Conservation (phyloP, 2,888 invertebrate genomes). For the Epinotia demarniana region DNA sequence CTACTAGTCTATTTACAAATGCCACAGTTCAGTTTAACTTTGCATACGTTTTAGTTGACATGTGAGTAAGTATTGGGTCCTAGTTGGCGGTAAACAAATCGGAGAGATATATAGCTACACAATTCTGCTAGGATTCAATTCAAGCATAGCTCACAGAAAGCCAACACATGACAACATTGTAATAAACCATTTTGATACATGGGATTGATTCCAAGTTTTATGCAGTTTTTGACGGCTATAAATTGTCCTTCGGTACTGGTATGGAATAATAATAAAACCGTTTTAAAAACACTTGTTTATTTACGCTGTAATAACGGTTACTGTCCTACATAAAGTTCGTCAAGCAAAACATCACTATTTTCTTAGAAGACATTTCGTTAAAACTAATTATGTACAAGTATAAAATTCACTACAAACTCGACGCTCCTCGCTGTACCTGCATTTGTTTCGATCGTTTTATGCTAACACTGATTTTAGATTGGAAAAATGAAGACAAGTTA, state of each 20-base stretch:
- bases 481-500: slow-evolving; percentile 59
- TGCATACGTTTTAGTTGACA: not conserved
- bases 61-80: slow-evolving; percentile 6
- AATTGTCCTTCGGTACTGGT: slow-evolving; percentile 27
- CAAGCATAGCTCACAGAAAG: slow-evolving; percentile 28
- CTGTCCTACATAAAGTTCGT: slow-evolving; percentile 71
- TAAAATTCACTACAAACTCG: slow-evolving; percentile 75
- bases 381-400: slow-evolving; percentile 80
- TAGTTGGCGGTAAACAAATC: slow-evolving; percentile 15
- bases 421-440: slow-evolving; percentile 67
- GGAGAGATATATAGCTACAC: slow-evolving; percentile 7
- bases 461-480: slow-evolving; percentile 76
- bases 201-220: slow-evolving; percentile 15
- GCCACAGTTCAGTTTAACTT: not conserved
- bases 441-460: slow-evolving; percentile 59
- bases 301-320: slow-evolving; percentile 76
- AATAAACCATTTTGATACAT: slow-evolving; percentile 33
- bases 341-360: slow-evolving; percentile 78
- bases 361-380: slow-evolving; percentile 66
- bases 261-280: slow-evolving; percentile 49
- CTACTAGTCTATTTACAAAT: no score
- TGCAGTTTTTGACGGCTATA: slow-evolving; percentile 24
- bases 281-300: slow-evolving; percentile 72
- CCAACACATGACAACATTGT: slow-evolving; percentile 32
- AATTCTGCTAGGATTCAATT: slow-evolving; percentile 15